Conservation (phyloP, 2,113 vertebrate genomes). For the Microcebus lehilahytsara region DNA sequence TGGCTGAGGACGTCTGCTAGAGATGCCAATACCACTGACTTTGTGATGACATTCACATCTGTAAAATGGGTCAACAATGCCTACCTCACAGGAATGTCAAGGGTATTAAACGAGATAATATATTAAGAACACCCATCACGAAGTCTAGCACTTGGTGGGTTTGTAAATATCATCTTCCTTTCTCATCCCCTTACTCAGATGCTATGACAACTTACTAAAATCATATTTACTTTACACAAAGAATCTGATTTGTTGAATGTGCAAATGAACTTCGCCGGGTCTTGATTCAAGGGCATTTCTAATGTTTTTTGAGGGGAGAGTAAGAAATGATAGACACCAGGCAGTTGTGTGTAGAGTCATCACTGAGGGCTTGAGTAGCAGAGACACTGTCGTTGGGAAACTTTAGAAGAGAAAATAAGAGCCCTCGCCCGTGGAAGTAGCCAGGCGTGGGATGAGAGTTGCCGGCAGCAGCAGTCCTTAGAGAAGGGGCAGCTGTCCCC, state of each 20-base stretch:
- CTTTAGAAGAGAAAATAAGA: neutral
- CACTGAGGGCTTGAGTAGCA: neutral
- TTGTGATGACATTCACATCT: neutral
- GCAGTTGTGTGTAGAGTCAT: neutral
- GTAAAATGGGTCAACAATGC: neutral
- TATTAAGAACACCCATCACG: neutral
- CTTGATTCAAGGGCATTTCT: neutral
- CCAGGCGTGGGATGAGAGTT: neutral
- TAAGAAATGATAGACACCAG: neutral
- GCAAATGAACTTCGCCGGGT: neutral
- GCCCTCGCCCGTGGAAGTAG: rapidly evolving
- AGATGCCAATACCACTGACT: neutral
- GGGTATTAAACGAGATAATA: neutral
- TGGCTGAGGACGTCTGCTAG: neutral
- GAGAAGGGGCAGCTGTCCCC: neutral
- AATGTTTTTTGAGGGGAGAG: neutral
- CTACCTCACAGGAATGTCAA: neutral
- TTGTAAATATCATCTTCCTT: neutral
- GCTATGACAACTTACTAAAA: neutral
- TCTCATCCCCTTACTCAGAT: neutral
- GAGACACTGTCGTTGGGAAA: neutral
- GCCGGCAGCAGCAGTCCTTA: neutral
- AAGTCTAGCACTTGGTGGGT: neutral
- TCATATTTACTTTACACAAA: neutral
- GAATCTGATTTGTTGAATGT: neutral